Evolutionary conservation across 2,888 invertebrate species (phyloP).

Genomic region (Troides helena): DNA sequence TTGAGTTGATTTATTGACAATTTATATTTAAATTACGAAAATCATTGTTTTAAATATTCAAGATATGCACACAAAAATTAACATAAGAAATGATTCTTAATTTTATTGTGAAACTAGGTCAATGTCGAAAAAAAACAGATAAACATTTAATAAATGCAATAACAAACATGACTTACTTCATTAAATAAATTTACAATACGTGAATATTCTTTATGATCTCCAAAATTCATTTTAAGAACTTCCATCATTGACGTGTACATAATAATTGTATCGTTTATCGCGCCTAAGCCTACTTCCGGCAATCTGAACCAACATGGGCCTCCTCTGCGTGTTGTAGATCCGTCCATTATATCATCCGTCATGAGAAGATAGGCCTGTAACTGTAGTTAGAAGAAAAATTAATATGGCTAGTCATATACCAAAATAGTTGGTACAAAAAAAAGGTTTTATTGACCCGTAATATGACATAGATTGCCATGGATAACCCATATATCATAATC

Average conservation of each 20-base stretch:
- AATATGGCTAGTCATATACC: neutral
- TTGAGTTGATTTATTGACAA: no score
- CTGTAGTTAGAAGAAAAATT: slow-evolving; percentile 68
- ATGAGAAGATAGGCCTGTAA: slow-evolving; percentile 91
- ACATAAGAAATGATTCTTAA: no score
- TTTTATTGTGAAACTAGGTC: neutral
- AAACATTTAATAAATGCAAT: neutral
- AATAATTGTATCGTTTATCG: slow-evolving; percentile 90
- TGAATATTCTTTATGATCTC: slow-evolving; percentile 84
- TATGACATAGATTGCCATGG: no score
- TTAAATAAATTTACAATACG: slow-evolving; percentile 88
- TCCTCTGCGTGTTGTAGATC: slow-evolving; percentile 88
- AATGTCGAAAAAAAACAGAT: neutral
- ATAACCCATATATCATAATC: no score
- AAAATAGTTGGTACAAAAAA: no score
- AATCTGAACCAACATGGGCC: slow-evolving; percentile 91
- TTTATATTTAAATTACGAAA: neutral
- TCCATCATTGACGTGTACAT: slow-evolving; percentile 86
- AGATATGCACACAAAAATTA: neutral
- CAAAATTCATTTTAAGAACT: slow-evolving; percentile 85
- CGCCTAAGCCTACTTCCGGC: slow-evolving; percentile 83
- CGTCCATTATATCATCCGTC: slow-evolving; percentile 95
- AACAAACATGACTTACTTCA: slow-evolving; percentile 73
- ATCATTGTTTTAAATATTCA: neutral
- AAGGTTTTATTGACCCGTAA: no score